Evolutionary conservation across 2,797 vertebrate species (phyloP).

Genomic region (Uromys caudimaculatus): DNA sequence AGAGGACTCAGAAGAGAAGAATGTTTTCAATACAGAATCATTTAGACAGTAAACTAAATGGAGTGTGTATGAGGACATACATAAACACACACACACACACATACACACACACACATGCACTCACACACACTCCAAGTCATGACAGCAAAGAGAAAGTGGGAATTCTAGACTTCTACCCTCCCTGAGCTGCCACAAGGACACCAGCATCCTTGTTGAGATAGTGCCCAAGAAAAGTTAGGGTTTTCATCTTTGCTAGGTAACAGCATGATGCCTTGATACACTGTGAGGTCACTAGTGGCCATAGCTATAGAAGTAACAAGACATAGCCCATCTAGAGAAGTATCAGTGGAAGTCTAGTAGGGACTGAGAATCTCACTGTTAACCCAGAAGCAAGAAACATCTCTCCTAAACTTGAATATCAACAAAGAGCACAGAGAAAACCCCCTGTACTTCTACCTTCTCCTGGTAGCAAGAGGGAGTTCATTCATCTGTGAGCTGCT

Average conservation of each 20-base stretch:
- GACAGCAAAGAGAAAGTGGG: background rate
- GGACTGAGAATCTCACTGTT: background rate
- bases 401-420: background rate
- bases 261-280: background rate
- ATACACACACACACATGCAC: background rate
- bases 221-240: background rate
- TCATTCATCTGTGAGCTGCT: background rate
- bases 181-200: background rate
- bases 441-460: background rate
- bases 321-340: background rate
- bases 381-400: background rate
- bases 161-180: background rate
- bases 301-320: background rate
- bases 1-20: background rate
- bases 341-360: background rate
- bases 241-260: background rate
- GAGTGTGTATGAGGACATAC: background rate
- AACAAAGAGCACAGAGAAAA: background rate
- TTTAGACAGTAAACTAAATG: background rate
- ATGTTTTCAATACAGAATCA: background rate
- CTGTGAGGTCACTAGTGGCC: background rate
- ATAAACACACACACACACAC: background rate
- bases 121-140: background rate
- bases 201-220: background rate
- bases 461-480: background rate